phyloP scores from a whole-genome alignment of 2,113 vertebrate genomes.

The Amia ocellicauda region DNA sequence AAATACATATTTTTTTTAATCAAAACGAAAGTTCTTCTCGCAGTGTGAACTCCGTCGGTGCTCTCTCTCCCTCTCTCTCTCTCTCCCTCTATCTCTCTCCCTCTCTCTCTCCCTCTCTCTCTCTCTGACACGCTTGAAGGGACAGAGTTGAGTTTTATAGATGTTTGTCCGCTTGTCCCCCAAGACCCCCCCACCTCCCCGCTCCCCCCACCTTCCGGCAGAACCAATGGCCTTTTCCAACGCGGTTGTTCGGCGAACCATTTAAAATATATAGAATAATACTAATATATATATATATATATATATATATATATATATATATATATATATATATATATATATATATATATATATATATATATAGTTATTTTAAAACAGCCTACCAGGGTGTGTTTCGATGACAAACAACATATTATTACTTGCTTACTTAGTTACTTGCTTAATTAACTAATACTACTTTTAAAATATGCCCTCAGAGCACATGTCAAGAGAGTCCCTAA shows the following conservation, averaged over 20 bases:
- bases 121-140: background rate
- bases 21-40: too few species aligned
- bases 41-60: background rate
- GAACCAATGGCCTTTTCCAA: conserved; percentile 14
- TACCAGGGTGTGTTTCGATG: background rate
- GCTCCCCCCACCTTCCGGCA: background rate
- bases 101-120: background rate
- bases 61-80: background rate
- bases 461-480: too few species aligned
- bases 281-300: background rate
- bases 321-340: background rate
- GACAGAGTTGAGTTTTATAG: conserved; percentile 16
- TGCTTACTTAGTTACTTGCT: too few species aligned
- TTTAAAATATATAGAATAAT: background rate
- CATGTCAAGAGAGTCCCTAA: too few species aligned
- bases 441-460: too few species aligned
- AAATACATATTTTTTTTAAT: too few species aligned
- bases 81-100: background rate
- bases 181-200: too few species aligned
- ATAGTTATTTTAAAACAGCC: background rate
- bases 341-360: background rate
- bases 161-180: too few species aligned
- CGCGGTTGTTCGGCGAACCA: background rate
- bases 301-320: background rate
- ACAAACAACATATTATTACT: background rate